A percentile compares a stretch with the other conserved stretches of the same genome.
phyloP scores from a whole-genome alignment of 2,888 invertebrate genomes.

The Poecilobothrus nobilitatus region DNA sequence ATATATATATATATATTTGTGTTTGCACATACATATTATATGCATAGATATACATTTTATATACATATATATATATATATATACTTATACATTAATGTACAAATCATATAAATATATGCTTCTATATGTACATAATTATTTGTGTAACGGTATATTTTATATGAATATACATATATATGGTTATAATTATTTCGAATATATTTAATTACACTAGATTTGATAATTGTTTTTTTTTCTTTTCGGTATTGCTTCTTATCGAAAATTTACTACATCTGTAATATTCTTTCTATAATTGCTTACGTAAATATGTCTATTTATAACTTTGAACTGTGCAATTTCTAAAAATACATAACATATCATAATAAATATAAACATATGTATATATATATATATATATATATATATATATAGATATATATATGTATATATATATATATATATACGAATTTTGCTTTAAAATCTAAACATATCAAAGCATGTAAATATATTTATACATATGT shows the following conservation, averaged over 20 bases:
- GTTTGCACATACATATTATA: too few relatives aligned
- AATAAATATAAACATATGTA: neutral
- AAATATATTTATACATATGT: neutral
- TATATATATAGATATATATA: neutral
- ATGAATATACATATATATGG: too few relatives aligned
- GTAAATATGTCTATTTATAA: neutral
- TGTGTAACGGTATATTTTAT: too few relatives aligned
- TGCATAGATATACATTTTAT: too few relatives aligned
- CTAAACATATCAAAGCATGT: neutral
- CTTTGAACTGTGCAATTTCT: conserved; percentile 4
- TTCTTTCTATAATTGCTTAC: neutral
- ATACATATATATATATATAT: too few relatives aligned
- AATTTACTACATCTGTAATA: neutral
- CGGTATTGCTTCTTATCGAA: conserved; percentile 1
- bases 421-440: neutral
- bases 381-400: neutral
- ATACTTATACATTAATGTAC: too few relatives aligned
- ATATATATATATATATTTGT: neutral
- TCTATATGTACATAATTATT: too few relatives aligned
- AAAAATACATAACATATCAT: neutral
- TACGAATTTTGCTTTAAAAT: neutral
- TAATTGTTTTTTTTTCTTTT: neutral
- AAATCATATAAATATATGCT: too few relatives aligned
- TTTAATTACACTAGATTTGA: neutral
- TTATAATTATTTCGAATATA: neutral